Evolutionary conservation across 2,888 invertebrate species (phyloP).

Genomic region (Laothoe populi): DNA sequence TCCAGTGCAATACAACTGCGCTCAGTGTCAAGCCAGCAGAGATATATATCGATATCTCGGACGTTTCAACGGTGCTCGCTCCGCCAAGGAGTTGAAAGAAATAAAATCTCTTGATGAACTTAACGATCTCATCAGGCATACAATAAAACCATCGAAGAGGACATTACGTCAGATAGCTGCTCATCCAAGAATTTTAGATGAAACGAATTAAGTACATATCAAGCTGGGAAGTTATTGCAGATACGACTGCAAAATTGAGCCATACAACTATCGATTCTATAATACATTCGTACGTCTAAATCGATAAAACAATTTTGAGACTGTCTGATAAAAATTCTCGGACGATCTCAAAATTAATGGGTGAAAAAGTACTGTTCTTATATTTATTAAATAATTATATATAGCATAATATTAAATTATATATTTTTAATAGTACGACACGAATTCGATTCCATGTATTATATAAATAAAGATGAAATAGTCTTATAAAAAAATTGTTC

Average conservation of each 20-base stretch:
- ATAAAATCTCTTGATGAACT: slow-evolving; percentile 68
- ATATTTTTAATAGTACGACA: slow-evolving; percentile 38
- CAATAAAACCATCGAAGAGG: slow-evolving; percentile 70
- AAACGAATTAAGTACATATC: slow-evolving; percentile 44
- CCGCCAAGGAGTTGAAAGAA: slow-evolving; percentile 70
- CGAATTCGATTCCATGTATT: slow-evolving; percentile 5
- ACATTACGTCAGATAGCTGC: slow-evolving; percentile 65
- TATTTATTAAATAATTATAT: slow-evolving; percentile 32
- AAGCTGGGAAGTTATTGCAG: slow-evolving; percentile 27
- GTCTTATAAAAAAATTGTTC: too few species aligned
- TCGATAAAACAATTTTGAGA: slow-evolving; percentile 65
- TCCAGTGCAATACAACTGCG: slow-evolving; percentile 86
- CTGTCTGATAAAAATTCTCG: slow-evolving; percentile 76
- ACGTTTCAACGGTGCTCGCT: slow-evolving; percentile 67
- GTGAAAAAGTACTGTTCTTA: slow-evolving; percentile 34
- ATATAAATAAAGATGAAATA: neutral
- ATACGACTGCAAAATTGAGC: slow-evolving; percentile 62
- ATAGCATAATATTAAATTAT: slow-evolving; percentile 28
- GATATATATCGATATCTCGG: slow-evolving; percentile 65
- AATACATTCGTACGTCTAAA: slow-evolving; percentile 16
- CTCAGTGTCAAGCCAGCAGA: slow-evolving; percentile 78
- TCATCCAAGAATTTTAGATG: slow-evolving; percentile 61
- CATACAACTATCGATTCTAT: slow-evolving; percentile 37
- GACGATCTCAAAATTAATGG: slow-evolving; percentile 74
- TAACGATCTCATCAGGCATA: slow-evolving; percentile 67